Evolutionary conservation across 2,797 vertebrate species (phyloP), one percentile per base, ranked within the genome.

Genomic region (Pseudomugil tenellus): DNA sequence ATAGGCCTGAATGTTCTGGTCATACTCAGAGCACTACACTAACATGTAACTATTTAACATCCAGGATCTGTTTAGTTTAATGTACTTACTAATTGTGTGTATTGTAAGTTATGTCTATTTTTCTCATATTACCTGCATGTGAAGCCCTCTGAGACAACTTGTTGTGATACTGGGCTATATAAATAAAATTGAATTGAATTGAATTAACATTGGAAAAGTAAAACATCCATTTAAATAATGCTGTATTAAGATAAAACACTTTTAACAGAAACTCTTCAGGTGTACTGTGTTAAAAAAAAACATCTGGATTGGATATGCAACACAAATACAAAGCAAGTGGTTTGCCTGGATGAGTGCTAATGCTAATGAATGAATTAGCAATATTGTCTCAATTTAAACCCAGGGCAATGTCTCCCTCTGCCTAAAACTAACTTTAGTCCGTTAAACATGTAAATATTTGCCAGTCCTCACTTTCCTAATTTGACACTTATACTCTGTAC

Each of bases 1-100:
- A 25, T 58, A 74, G 54, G 46, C 32, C 4, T 52, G 39, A 49
- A 63, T 56, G 72, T 67, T 65, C 64, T 57, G 43, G 60, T 70
- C 23, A 34, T 11, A 70, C 59, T 29, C 37, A 12, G 49, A 32
- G 4, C 68, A 62, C 55, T 58, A 10, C 19, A 11, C 35, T 56
- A 32, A 32, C 16, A 58, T 32, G 55, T 46, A 37, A 51, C 25
- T 21, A 31, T n/a, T 25, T 26, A 53, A 31, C n/a, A n/a, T n/a
- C n/a, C n/a, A n/a, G n/a, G n/a, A n/a, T n/a, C n/a, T n/a, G n/a
- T n/a, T n/a, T n/a, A n/a, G n/a, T n/a, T n/a, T n/a, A n/a, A n/a
- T n/a, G n/a, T n/a, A n/a, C n/a, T n/a, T n/a, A n/a, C n/a, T n/a
- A n/a, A n/a, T n/a, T n/a, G n/a, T n/a, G n/a, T n/a, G n/a, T n/a